Conservation (phyloP, 2,797 vertebrate genomes). For the Cuniculus paca region DNA sequence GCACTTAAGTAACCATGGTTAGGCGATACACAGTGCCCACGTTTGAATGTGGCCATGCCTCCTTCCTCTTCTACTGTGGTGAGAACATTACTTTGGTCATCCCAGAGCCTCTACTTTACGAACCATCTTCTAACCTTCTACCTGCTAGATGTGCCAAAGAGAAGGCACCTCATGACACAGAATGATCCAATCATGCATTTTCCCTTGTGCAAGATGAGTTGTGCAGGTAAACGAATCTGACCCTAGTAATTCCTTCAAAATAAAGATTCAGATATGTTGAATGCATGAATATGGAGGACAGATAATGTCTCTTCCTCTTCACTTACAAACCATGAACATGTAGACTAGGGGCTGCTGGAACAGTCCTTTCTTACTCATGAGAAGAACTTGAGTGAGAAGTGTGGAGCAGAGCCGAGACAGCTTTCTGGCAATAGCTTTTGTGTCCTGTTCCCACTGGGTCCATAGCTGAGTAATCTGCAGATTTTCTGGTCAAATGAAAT, state of each 20-base stretch:
- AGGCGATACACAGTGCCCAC: neutral
- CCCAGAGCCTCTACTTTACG: neutral
- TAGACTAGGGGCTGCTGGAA: neutral
- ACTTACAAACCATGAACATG: conserved; percentile 16
- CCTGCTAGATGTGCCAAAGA: neutral
- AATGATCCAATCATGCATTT: neutral
- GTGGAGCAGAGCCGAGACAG: neutral
- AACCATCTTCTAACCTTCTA: neutral
- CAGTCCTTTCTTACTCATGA: neutral
- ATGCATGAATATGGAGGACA: neutral
- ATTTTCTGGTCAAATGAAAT: neutral
- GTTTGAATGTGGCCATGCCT: neutral
- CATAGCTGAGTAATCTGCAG: neutral
- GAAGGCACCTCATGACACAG: neutral
- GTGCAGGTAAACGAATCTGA: neutral
- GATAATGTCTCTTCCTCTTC: conserved; percentile 61
- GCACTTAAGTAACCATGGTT: neutral
- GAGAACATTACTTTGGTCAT: neutral
- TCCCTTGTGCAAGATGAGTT: neutral
- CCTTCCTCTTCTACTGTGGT: neutral
- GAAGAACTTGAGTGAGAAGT: conserved; percentile 1
- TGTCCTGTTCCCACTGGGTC: neutral
- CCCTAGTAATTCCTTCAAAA: neutral
- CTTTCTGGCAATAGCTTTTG: neutral
- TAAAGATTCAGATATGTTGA: neutral